Evolutionary conservation across 2,113 vertebrate genomes (phyloP).

Genomic region (Rattus norvegicus): GRCr8 NC_086022.1:170859001-170859500

Average conservation of each 20-base stretch:
- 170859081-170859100: neutral
- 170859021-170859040: neutral
- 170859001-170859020: neutral
- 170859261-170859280: neutral
- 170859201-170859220: neutral
- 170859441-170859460: slow-evolving; percentile 9
- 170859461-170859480: slow-evolving; percentile 49
- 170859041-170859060: neutral
- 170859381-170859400: neutral
- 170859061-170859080: neutral
- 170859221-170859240: neutral
- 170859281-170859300: neutral
- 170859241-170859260: neutral
- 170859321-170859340: neutral
- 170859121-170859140: neutral
- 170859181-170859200: slow-evolving; percentile 12
- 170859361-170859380: neutral
- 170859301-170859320: neutral
- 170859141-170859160: neutral
- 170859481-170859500: slow-evolving; percentile 59
- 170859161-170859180: slow-evolving; percentile 1
- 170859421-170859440: neutral
- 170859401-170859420: neutral
- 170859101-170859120: neutral
- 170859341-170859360: neutral